Conservation (phyloP, 2,888 invertebrate genomes). For the Aspidiotus rigidus region DNA sequence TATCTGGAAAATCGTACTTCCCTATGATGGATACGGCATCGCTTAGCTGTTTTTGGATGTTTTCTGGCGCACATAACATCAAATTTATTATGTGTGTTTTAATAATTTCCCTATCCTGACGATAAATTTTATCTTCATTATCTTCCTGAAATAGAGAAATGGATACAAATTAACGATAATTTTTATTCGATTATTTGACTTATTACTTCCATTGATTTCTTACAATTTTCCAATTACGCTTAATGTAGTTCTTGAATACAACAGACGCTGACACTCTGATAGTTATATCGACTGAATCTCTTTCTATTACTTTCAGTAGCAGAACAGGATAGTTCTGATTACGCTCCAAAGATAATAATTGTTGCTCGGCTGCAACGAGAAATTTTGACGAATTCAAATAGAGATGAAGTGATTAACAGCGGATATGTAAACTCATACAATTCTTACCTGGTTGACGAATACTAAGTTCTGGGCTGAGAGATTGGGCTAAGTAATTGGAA, state of each 20-base stretch:
- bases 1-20: constrained; percentile 90
- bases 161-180: background rate
- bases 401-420: constrained; percentile 8
- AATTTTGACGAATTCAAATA: constrained; percentile 17
- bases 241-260: constrained; percentile 92
- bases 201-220: constrained; percentile 43
- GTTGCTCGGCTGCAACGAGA: constrained; percentile 69
- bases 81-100: constrained; percentile 79
- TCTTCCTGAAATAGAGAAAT: constrained; percentile 51
- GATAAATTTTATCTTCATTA: constrained; percentile 67
- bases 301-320: constrained; percentile 75
- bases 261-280: constrained; percentile 76
- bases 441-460: constrained; percentile 68
- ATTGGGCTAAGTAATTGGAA: constrained; percentile 76
- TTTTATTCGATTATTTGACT: constrained; percentile 10
- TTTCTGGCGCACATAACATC: constrained; percentile 84
- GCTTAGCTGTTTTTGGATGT: constrained; percentile 86
- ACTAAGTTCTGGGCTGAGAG: constrained; percentile 72
- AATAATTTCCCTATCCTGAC: constrained; percentile 65
- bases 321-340: constrained; percentile 85
- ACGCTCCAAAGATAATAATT: constrained; percentile 77
- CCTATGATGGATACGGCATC: constrained; percentile 94
- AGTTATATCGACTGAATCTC: constrained; percentile 65
- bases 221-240: constrained; percentile 87
- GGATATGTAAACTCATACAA: constrained; percentile 11